Percentiles rank a stretch among this genome's conserved stretches.
Evolutionary conservation across 2,113 vertebrate genomes (phyloP).

Genomic region (Gadus chalcogrammus): DNA sequence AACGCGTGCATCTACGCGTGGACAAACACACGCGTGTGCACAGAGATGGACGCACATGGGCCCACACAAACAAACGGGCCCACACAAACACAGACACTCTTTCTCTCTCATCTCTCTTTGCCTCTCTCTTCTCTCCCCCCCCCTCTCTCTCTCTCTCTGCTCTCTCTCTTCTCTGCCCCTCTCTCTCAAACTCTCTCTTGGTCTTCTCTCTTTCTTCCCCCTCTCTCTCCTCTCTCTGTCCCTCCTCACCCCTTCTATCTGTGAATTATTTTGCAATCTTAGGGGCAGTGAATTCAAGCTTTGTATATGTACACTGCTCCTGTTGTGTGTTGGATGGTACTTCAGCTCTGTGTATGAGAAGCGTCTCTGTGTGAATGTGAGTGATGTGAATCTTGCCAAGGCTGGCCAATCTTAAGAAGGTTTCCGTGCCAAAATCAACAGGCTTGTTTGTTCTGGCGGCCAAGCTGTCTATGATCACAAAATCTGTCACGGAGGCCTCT

Average conservation of each 20-base stretch:
- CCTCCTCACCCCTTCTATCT: too few relatives aligned
- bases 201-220: too few relatives aligned
- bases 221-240: too few relatives aligned
- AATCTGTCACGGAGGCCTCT: constrained; percentile 41
- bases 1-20: constrained; percentile 9
- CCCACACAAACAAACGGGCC: not conserved
- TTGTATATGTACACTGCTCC: not conserved
- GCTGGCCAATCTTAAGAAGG: constrained; percentile 22
- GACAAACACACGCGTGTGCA: not conserved
- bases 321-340: constrained; percentile 9
- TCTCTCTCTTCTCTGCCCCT: too few relatives aligned
- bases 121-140: not conserved
- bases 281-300: not conserved
- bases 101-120: not conserved
- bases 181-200: too few relatives aligned
- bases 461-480: constrained; percentile 42
- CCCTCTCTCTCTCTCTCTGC: too few relatives aligned
- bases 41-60: not conserved
- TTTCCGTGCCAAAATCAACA: constrained; percentile 52
- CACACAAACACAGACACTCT: too few relatives aligned
- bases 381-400: constrained; percentile 22
- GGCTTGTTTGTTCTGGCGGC: constrained; percentile 38
- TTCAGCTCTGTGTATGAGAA: constrained; percentile 10
- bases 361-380: constrained; percentile 15
- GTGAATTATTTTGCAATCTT: too few relatives aligned